A percentile compares a stretch with the other conserved stretches of the same genome.
Evolutionary conservation across 2,113 vertebrate genomes (phyloP).

Genomic region (Chloropsis hardwickii): DNA sequence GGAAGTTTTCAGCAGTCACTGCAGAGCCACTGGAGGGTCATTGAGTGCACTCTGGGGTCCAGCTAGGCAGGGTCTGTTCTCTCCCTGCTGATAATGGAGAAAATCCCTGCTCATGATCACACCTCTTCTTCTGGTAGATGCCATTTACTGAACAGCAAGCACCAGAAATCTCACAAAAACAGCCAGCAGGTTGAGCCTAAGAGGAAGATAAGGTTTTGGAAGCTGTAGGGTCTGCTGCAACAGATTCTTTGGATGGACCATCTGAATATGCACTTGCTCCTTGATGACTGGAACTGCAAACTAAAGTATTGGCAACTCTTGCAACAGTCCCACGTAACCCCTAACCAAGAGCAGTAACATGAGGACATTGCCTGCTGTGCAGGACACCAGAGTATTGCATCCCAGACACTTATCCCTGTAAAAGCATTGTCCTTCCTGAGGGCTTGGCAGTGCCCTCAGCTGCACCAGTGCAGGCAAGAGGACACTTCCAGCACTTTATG

Average conservation of each 20-base stretch:
- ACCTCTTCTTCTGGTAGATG: neutral
- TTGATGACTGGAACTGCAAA: neutral
- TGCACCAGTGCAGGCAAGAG: neutral
- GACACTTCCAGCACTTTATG: fast-evolving
- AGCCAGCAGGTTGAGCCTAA: neutral
- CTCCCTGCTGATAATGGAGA: neutral
- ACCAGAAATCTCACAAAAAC: neutral
- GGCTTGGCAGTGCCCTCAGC: neutral
- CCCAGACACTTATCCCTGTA: neutral
- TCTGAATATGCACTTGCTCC: neutral
- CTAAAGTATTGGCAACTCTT: neutral
- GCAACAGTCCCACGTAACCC: neutral
- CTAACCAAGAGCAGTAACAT: fast-evolving
- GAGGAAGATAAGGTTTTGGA: neutral
- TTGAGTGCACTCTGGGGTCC: neutral
- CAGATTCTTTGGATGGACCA: neutral
- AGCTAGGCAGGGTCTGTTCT: neutral
- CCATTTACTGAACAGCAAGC: neutral
- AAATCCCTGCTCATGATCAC: neutral
- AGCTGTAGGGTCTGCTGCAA: neutral
- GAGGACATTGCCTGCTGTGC: neutral
- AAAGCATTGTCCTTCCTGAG: neutral
- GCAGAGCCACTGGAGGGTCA: neutral
- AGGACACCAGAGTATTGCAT: fast-evolving
- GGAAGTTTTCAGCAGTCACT: neutral